A percentile compares a stretch with the other conserved stretches of the same genome.
These are phyloP conservation scores for Diachasmimorpha longicaudata DNA, from an alignment of 1,140 invertebrate species.

Conservation along the genomic window DNA sequence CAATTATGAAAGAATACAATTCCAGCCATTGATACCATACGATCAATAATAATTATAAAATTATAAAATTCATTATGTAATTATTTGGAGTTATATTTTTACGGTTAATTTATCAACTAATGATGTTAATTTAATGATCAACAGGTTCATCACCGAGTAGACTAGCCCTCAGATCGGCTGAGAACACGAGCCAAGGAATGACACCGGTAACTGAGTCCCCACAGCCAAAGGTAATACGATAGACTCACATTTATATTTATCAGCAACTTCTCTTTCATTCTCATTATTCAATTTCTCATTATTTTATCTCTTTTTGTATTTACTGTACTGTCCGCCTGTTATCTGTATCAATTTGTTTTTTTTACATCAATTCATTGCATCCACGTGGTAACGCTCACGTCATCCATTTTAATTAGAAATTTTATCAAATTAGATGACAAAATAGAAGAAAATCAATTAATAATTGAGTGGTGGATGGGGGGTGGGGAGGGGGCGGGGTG, in stretches of 20 bases:
- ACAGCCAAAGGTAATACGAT: conserved; percentile 64
- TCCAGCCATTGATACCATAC: too few relatives aligned
- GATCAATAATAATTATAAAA: too few relatives aligned
- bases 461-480: too few relatives aligned
- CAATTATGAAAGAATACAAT: too few relatives aligned
- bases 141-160: conserved; percentile 64
- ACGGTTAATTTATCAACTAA: too few relatives aligned
- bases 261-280: conserved; percentile 8
- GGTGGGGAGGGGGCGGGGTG: not conserved
- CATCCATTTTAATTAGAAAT: not conserved
- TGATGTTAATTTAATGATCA: conserved; percentile 39
- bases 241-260: not conserved
- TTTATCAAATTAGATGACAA: not conserved
- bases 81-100: too few relatives aligned
- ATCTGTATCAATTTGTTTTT: not conserved
- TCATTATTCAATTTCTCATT: conserved; percentile 14
- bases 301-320: not conserved
- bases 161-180: conserved; percentile 59
- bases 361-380: not conserved
- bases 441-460: too few relatives aligned
- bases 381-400: not conserved
- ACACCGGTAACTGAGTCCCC: conserved; percentile 59
- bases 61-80: too few relatives aligned
- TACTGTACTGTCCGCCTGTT: not conserved
- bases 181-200: conserved; percentile 59